Base-by-base conservation (phyloP, 1,140 invertebrate species). In the Temnothorax longispinosus region DNA sequence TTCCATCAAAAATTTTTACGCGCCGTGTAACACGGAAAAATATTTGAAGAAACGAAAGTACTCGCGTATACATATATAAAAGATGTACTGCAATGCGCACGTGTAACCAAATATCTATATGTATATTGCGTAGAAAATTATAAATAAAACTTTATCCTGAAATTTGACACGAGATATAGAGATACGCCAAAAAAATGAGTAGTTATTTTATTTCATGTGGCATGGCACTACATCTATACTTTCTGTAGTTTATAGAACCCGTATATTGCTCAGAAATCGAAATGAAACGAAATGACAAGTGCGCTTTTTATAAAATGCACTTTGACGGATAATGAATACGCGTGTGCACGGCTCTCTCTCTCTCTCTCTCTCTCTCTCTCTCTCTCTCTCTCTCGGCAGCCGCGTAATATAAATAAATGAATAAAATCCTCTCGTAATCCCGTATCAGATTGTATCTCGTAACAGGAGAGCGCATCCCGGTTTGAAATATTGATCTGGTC, bases 401-500 rank as follows among this genome's bases (percentile, higher is more conserved):
- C 44, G 44, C n/a, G 13, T 47, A 84, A 74, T 72, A 75, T 84
- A 84, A 75, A 84, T 84, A 50, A 60, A 62, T 74, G 54, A 84
- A 74, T 74, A 84, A 84, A 75, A 74, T 60, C 54, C 38, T 64
- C 54, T 5, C 41, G 80, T 74, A 60, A 84, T 75, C 69, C 69
- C 54, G 27, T 41, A 60, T 75, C 69, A 75, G 80, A 84, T 84
- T 58, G 54, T 84, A 75, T 84, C 27, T 27, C n/a, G 69, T 62
- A 74, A 84, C 44, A 38, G 54, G 27, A 58, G 41, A 50, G 18
- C 35, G 44, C 32, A 62, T 74, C 32, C 54, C 41, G 32, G 54
- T 75, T 75, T 84, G 56, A 84, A 84, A 75, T 84, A 84, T 84
- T 27, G 80, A 84, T 84, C 52, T 82, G 67, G 41, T n/a, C 67